A percentile compares a stretch with the other conserved stretches of the same genome.
Conservation (phyloP, 2,888 invertebrate genomes). For the Trissolcus brochymenae region DNA sequence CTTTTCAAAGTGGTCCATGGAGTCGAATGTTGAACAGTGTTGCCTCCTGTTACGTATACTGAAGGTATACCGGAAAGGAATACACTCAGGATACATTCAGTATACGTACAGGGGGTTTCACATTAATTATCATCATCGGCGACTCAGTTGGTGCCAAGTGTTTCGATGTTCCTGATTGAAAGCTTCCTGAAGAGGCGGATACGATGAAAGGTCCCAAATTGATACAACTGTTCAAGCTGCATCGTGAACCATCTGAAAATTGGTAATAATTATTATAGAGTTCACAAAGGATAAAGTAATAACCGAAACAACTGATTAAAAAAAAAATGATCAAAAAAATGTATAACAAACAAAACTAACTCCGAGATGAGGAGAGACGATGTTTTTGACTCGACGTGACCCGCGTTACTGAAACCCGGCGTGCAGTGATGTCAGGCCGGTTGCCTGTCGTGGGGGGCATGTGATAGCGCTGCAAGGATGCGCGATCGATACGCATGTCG, state of each 20-base stretch:
- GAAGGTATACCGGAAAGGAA: constrained; percentile 99
- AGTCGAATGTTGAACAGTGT: constrained; percentile 82
- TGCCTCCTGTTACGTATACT: constrained; percentile 99
- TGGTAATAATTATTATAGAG: too few relatives aligned
- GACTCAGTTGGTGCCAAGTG: neutral
- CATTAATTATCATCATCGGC: constrained; percentile 75
- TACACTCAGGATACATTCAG: constrained; percentile 99
- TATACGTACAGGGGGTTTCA: constrained; percentile 98
- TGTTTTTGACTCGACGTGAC: constrained; percentile 49
- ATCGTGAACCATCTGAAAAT: too few relatives aligned
- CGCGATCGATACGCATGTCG: constrained; percentile 60
- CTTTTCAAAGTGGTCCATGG: constrained; percentile 19
- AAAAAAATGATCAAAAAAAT: neutral
- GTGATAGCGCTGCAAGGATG: constrained; percentile 51
- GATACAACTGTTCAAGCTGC: neutral
- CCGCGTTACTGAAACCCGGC: constrained; percentile 63
- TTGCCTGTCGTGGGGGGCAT: constrained; percentile 69
- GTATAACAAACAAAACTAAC: neutral
- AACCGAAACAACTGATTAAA: neutral
- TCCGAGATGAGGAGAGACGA: neutral
- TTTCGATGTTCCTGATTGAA: too few relatives aligned
- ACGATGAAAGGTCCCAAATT: too few relatives aligned
- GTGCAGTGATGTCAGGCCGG: constrained; percentile 67
- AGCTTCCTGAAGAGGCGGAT: too few relatives aligned
- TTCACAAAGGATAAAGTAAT: neutral